Evolutionary conservation across 1,140 invertebrate species (phyloP).

Genomic region (Eueides isabella): DNA sequence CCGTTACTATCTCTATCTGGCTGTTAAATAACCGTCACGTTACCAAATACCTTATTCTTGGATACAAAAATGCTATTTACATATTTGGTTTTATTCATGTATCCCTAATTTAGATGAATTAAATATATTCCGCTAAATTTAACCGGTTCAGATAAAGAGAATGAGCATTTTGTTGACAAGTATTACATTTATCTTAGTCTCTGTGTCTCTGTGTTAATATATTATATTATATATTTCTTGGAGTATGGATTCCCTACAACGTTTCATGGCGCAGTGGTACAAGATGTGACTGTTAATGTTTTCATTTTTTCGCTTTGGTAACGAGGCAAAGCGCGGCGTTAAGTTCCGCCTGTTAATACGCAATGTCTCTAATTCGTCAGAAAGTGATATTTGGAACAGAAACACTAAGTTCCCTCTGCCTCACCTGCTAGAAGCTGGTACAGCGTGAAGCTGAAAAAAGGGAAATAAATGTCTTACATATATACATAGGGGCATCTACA

Average conservation of each 20-base stretch:
- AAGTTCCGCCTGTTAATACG: not conserved
- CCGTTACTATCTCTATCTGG: not conserved
- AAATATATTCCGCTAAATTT: slow-evolving; percentile 50
- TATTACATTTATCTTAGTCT: not conserved
- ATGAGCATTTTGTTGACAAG: slow-evolving; percentile 14
- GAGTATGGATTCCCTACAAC: no score
- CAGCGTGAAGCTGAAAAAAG: not conserved
- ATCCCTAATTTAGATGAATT: slow-evolving; percentile 50
- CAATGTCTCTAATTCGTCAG: no score
- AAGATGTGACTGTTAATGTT: no score
- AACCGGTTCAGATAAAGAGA: slow-evolving; percentile 40
- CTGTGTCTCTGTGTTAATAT: no score
- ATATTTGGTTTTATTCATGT: slow-evolving; percentile 26
- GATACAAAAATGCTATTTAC: slow-evolving; percentile 28
- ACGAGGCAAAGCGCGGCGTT: not conserved
- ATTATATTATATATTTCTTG: not conserved
- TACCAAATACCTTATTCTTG: not conserved
- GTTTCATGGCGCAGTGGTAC: no score
- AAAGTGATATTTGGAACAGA: not conserved
- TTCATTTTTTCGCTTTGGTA: not conserved
- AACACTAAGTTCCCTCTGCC: not conserved
- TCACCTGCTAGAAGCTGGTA: not conserved
- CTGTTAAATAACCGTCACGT: not conserved
- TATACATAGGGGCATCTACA: no score
- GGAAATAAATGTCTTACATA: not conserved